Evolutionary conservation across 2,113 vertebrate species (phyloP), one percentile per base, ranked within the genome.

Genomic region (Motacilla tschutschensis): DNA sequence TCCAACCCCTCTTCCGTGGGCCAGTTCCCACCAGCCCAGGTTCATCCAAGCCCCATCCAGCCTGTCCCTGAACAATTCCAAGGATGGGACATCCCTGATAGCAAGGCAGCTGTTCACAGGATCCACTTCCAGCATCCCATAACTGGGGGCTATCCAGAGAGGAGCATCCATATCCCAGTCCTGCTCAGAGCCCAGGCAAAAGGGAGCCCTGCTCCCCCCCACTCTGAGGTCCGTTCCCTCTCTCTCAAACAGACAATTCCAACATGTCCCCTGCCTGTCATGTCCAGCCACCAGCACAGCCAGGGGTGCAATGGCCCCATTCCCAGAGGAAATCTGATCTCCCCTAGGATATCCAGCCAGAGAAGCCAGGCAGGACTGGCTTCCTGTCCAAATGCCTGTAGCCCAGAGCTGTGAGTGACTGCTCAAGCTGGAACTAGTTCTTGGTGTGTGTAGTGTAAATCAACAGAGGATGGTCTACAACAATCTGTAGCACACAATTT

Each of bases 371-470:
- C 53, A 59, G 47, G 17, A 54, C 24, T 8, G 50, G 7, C 5
- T 83, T 66, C 71, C 35, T 70, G 73, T 76, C 88, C 80, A 78
- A 93, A 29, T 28, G 20, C 47, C 10, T 12, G 16, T n/a, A 79
- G 62, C 81, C 90, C 86, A 79, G 78, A 91, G 83, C 63, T 66
- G 78, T 17, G 20, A 69, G 46, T 1, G 2, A 81, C 48, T 8
- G 50, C 51, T 92, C 94, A 90, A 91, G 91, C 55, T 69, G 71
- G 41, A 88, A 91, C 94, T 91, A 19, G 88, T 70, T 66, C 80
- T 73, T 91, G n/a, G 4, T 91, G 74, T 66, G 35, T 83, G 50
- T 14, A 86, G 36, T 63, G 63, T 81, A 91, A 94, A 94, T 93
- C 83, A 83, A 18, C 66, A 62, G 62, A 15, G 36, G 7, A 93